Conservation (phyloP, 2,888 invertebrate genomes). For the Palloptera scutellata region DNA sequence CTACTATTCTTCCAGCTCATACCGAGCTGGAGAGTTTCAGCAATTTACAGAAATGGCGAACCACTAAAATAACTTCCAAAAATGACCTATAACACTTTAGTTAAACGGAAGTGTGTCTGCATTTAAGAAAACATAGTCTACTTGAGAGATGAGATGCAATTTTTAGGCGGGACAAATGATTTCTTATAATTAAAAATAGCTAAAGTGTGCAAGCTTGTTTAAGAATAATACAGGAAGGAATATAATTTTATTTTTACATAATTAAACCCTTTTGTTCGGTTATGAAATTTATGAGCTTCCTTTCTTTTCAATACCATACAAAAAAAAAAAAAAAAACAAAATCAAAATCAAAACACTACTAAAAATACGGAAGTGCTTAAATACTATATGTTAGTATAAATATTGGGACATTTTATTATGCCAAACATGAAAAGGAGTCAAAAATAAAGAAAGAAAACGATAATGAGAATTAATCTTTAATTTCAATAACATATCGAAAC, state of each 20-base stretch:
- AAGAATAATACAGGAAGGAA: not conserved
- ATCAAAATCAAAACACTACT: not conserved
- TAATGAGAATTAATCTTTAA: no score
- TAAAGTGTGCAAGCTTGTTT: not conserved
- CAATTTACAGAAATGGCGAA: no score
- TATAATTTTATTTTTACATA: not conserved
- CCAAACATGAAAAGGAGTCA: no score
- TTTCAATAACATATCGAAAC: not conserved
- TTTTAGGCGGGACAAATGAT: slow-evolving; percentile 24
- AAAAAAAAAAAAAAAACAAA: slow-evolving; percentile 12
- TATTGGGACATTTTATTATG: no score
- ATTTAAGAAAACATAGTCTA: slow-evolving; percentile 24
- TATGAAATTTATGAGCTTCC: not conserved
- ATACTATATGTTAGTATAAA: no score
- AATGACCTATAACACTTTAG: slow-evolving; percentile 33
- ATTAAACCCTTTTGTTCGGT: not conserved
- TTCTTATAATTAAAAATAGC: slow-evolving; percentile 5
- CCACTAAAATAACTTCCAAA: no score
- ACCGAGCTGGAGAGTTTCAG: no score
- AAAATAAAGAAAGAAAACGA: no score
- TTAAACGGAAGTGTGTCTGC: slow-evolving; percentile 39
- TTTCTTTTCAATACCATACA: not conserved
- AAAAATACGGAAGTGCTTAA: not conserved
- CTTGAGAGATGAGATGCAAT: slow-evolving; percentile 8
- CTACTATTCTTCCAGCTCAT: no score